phyloP scores from a whole-genome alignment of 2,113 vertebrate genomes.

The Actenoides hombroni region DNA sequence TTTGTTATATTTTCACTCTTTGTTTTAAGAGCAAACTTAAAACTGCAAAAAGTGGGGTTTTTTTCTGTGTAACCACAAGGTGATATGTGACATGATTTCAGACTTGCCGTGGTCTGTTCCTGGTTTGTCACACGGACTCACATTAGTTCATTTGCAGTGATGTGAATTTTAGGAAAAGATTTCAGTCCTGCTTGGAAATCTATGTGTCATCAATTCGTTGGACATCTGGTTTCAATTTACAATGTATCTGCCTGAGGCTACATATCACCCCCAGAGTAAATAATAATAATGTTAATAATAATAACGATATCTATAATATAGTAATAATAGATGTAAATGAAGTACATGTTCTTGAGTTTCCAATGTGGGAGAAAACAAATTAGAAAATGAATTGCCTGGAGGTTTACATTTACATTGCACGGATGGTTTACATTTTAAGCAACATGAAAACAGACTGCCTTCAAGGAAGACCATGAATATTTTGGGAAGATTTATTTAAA shows the following conservation, averaged over 20 bases:
- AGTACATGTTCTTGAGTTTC: slow-evolving; percentile 62
- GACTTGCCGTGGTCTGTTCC: background rate
- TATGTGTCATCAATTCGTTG: slow-evolving; percentile 61
- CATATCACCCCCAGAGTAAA: slow-evolving; percentile 51
- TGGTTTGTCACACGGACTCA: background rate
- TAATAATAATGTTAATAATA: slow-evolving; percentile 67
- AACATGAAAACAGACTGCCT: slow-evolving; percentile 56
- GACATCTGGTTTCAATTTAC: slow-evolving; percentile 77
- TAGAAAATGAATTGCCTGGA: slow-evolving; percentile 68
- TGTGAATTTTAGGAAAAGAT: slow-evolving; percentile 13
- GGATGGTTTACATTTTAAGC: slow-evolving; percentile 68
- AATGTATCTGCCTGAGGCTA: slow-evolving; percentile 27
- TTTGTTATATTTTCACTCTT: background rate
- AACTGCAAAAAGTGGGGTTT: background rate
- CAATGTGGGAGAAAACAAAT: slow-evolving; percentile 55
- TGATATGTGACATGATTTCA: background rate
- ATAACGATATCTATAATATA: slow-evolving; percentile 65
- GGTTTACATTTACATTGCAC: slow-evolving; percentile 61
- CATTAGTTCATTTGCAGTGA: fast-evolving
- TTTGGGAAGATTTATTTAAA: slow-evolving; percentile 61
- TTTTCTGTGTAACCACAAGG: background rate
- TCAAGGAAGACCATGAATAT: slow-evolving; percentile 30
- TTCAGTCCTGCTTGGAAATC: slow-evolving; percentile 66
- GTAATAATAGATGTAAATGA: slow-evolving; percentile 69
- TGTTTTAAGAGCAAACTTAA: background rate